These are phyloP conservation scores for Hedychridium roseum DNA, from an alignment of 2,888 invertebrate genomes.

Conservation along the genomic window DNA sequence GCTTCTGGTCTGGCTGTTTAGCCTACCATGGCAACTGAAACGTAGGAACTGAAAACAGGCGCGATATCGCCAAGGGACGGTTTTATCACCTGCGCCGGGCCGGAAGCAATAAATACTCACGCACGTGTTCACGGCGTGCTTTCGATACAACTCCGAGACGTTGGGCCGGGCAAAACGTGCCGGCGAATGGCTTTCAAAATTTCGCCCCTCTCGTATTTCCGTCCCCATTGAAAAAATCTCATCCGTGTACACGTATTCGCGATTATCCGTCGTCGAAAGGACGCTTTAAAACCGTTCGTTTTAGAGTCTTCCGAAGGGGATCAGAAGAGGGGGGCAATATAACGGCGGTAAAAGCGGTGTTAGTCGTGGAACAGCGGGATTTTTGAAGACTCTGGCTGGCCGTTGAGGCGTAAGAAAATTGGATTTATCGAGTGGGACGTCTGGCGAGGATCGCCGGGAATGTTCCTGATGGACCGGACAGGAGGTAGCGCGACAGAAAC, in stretches of 20 bases:
- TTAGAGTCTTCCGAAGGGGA: too few relatives aligned
- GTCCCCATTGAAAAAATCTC: background rate
- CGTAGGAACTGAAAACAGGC: too few relatives aligned
- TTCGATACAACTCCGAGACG: too few relatives aligned
- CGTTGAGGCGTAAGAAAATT: conserved; percentile 13
- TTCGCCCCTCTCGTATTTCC: background rate
- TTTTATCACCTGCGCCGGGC: conserved; percentile 9
- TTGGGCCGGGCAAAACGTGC: background rate
- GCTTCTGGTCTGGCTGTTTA: too few relatives aligned
- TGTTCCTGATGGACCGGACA: conserved; percentile 24
- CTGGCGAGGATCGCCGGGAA: conserved; percentile 21
- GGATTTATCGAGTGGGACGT: conserved; percentile 10
- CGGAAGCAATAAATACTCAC: conserved; percentile 13
- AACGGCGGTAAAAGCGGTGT: too few relatives aligned
- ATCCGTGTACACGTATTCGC: background rate
- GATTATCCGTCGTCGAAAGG: conserved; percentile 15
- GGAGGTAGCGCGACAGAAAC: conserved; percentile 44
- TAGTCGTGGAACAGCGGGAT: background rate
- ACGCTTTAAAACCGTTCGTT: conserved; percentile 1
- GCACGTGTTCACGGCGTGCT: conserved; percentile 9
- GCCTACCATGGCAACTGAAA: too few relatives aligned
- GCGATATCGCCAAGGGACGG: background rate
- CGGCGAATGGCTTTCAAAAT: background rate
- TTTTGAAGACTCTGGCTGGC: background rate
- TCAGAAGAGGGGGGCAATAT: too few relatives aligned